phyloP scores from a whole-genome alignment of 1,140 invertebrate genomes.

The Brachionus koreanus region DNA sequence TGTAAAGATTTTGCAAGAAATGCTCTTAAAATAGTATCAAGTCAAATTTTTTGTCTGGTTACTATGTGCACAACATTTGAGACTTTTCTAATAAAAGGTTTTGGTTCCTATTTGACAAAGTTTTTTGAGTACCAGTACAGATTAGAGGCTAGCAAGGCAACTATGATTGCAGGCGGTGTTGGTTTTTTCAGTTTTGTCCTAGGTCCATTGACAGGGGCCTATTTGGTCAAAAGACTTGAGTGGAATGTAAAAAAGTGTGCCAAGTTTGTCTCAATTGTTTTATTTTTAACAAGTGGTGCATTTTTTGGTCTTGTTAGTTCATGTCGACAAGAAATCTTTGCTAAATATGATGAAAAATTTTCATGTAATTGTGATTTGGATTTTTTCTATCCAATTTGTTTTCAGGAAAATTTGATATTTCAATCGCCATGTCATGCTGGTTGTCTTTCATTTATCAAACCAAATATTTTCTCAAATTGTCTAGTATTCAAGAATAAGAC shows the following conservation, averaged over 20 bases:
- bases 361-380: background rate
- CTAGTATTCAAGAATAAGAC: background rate
- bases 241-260: background rate
- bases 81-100: slow-evolving; percentile 41
- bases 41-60: background rate
- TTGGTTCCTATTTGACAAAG: slow-evolving; percentile 25
- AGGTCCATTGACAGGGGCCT: background rate
- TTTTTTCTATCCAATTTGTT: slow-evolving; percentile 38
- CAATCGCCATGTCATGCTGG: slow-evolving; percentile 41
- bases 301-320: slow-evolving; percentile 13
- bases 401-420: background rate
- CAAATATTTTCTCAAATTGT: background rate
- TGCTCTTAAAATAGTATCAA: background rate
- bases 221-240: slow-evolving; percentile 28
- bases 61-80: slow-evolving; percentile 31
- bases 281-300: background rate
- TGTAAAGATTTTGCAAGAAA: slow-evolving; percentile 1
- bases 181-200: slow-evolving; percentile 14
- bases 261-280: background rate
- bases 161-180: slow-evolving; percentile 30
- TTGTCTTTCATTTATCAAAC: background rate
- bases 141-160: slow-evolving; percentile 19
- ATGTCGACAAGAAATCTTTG: slow-evolving; percentile 17
- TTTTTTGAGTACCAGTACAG: slow-evolving; percentile 29
- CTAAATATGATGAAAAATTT: background rate